Percentiles rank a stretch among this genome's conserved stretches.
phyloP scores from a whole-genome alignment of 2,888 invertebrate species.

The Perithous albicinctus region DNA sequence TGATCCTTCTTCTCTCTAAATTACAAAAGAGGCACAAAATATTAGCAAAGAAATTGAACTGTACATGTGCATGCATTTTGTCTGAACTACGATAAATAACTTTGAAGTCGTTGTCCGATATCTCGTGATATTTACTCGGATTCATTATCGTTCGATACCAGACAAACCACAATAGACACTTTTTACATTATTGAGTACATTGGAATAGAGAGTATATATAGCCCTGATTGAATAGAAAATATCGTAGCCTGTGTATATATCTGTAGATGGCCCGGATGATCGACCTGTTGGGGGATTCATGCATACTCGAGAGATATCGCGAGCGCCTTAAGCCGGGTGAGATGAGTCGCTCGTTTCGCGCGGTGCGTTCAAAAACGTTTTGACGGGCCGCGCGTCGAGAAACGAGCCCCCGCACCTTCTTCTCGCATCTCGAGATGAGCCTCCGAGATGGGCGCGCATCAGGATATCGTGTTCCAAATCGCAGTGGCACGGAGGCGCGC shows the following conservation, averaged over 20 bases:
- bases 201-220: slow-evolving; percentile 69
- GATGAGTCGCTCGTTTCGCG: slow-evolving; percentile 57
- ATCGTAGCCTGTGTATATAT: not conserved
- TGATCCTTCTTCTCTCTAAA: no score
- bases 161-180: not conserved
- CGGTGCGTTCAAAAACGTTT: slow-evolving; percentile 64
- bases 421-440: slow-evolving; percentile 1
- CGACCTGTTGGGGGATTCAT: slow-evolving; percentile 22
- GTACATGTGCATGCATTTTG: not conserved
- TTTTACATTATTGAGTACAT: slow-evolving; percentile 30
- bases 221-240: not conserved
- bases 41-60: no score
- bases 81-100: not conserved
- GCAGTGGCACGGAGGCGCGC: slow-evolving; percentile 66
- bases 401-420: slow-evolving; percentile 60
- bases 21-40: no score
- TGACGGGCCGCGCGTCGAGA: slow-evolving; percentile 56
- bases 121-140: slow-evolving; percentile 12
- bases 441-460: slow-evolving; percentile 41
- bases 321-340: slow-evolving; percentile 52
- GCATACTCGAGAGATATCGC: slow-evolving; percentile 34
- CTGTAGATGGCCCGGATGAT: not conserved
- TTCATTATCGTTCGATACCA: slow-evolving; percentile 10
- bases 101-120: slow-evolving; percentile 47
- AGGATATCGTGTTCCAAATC: slow-evolving; percentile 84